Conservation (phyloP, 2,113 vertebrate genomes). For the Dinomys branickii region DNA sequence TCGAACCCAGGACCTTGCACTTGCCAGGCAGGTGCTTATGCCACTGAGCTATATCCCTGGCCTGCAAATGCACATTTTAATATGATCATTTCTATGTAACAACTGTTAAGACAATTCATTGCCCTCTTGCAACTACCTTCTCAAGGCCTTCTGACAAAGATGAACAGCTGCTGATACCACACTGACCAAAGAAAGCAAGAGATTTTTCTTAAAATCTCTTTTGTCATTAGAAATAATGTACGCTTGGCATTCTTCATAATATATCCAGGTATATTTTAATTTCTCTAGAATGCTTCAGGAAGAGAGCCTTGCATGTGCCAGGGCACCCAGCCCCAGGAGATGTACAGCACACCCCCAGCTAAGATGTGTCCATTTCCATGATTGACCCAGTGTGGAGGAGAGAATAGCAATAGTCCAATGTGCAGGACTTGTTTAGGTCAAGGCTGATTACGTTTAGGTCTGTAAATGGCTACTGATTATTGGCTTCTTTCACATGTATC, state of each 20-base stretch:
- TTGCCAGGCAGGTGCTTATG: too few species aligned
- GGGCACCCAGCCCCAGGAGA: background rate
- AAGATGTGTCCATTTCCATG: background rate
- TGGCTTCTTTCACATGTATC: background rate
- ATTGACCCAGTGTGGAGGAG: background rate
- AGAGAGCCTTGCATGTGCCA: background rate
- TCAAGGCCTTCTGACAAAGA: background rate
- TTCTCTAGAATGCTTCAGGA: slow-evolving; percentile 49
- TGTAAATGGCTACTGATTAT: background rate
- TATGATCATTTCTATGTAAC: background rate
- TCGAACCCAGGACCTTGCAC: too few species aligned
- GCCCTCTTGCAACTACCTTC: slow-evolving; percentile 26
- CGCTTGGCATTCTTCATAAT: background rate
- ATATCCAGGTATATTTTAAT: slow-evolving; percentile 19
- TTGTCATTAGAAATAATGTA: background rate
- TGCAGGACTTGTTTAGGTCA: background rate
- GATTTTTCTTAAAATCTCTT: slow-evolving; percentile 28
- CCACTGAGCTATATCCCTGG: too few species aligned
- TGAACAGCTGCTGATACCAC: background rate
- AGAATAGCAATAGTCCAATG: background rate
- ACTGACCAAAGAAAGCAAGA: background rate
- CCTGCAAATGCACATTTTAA: slow-evolving; percentile 46
- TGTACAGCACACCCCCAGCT: background rate
- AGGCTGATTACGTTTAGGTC: slow-evolving; percentile 19
- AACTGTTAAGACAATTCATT: slow-evolving; percentile 35